Evolutionary conservation across 1,140 invertebrate species (phyloP).

Genomic region (Lucilia cuprina): DNA sequence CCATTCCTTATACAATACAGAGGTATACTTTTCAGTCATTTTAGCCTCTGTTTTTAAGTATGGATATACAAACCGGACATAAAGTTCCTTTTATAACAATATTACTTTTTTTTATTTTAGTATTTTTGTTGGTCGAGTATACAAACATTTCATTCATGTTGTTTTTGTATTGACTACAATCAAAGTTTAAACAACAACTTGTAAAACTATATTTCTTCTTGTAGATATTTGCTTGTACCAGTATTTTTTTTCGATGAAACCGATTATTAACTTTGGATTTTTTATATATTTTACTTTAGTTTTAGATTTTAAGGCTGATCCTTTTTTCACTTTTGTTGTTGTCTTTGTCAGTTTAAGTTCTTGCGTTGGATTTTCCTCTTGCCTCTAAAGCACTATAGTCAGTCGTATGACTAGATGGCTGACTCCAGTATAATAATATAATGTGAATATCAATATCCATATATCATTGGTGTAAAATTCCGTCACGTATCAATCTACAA

Average conservation of each 20-base stretch:
- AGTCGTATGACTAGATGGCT: neutral
- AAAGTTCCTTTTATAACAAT: neutral
- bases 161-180: neutral
- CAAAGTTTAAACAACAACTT: neutral
- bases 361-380: neutral
- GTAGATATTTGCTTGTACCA: neutral
- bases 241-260: slow-evolving; percentile 19
- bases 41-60: no score
- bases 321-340: neutral
- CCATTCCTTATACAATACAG: no score
- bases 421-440: neutral
- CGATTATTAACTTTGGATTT: slow-evolving; percentile 22
- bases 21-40: no score
- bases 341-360: neutral
- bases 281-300: neutral
- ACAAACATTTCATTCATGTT: neutral
- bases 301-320: neutral
- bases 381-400: neutral
- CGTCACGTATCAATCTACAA: slow-evolving; percentile 38
- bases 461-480: slow-evolving; percentile 36
- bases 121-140: neutral
- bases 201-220: neutral
- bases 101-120: neutral
- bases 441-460: slow-evolving; percentile 26
- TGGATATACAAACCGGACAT: neutral